Evolutionary conservation across 2,888 invertebrate genomes (phyloP).

Genomic region (Philereme vetulata): DNA sequence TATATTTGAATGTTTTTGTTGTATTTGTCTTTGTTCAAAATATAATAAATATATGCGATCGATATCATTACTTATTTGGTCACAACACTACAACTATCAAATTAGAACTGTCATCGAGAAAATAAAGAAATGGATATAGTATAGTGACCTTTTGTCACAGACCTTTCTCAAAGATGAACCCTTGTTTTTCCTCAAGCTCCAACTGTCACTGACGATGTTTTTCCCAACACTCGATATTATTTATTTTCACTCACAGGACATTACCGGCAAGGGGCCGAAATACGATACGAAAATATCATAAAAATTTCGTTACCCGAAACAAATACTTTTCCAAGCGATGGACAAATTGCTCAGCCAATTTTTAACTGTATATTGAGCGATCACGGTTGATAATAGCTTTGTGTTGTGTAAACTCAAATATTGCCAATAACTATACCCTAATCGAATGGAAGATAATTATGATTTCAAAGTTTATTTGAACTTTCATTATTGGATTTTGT

Average conservation of each 20-base stretch:
- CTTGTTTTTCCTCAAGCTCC: not conserved
- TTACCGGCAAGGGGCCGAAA: constrained; percentile 28
- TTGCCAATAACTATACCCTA: constrained; percentile 30
- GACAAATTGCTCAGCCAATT: constrained; percentile 11
- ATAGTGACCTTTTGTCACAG: not conserved
- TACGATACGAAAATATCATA: constrained; percentile 32
- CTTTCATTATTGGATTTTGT: no score
- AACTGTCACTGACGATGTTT: constrained; percentile 18
- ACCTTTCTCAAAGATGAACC: constrained; percentile 1
- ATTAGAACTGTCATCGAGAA: no score
- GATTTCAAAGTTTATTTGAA: constrained; percentile 14
- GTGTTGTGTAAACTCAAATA: constrained; percentile 8
- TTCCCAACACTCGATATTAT: constrained; percentile 17
- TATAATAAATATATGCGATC: no score
- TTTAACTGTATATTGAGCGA: constrained; percentile 11
- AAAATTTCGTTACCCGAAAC: constrained; percentile 35
- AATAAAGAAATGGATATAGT: no score
- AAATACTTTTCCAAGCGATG: constrained; percentile 17
- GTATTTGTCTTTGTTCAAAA: no score
- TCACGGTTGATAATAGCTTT: constrained; percentile 7
- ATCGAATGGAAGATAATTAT: constrained; percentile 26
- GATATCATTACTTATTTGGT: no score
- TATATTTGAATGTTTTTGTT: no score
- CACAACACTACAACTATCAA: no score
- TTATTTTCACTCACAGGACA: constrained; percentile 22